Evolutionary conservation across 2,797 vertebrate species (phyloP), one percentile per base, ranked within the genome.

Genomic region (Anisognathus igniventris): DNA sequence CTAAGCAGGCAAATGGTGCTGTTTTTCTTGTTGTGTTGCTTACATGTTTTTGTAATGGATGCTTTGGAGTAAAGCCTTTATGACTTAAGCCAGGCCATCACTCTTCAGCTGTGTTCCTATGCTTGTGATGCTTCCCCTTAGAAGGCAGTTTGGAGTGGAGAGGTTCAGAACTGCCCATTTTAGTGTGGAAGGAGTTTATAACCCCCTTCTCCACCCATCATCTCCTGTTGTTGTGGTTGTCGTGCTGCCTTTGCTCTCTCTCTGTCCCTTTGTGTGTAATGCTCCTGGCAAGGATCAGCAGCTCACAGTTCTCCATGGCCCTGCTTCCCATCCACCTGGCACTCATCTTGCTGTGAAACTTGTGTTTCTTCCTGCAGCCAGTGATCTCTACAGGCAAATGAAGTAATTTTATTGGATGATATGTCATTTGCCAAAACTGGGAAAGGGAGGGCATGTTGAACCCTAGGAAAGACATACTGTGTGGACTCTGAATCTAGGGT

Each of bases 201-300:
- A 39, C 17, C 11, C 23, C 19, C 42, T 60, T 76, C 14, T 62
- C 37, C 21, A 45, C 57, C 31, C 3, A 3, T 10, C 3, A 3
- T 12, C n/a, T 58, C 20, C 23, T 7, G 12, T 54, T 7, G 12
- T 51, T 45, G 54, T 0, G 2, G 47, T 27, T 14, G 0, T 2
- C 0, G 12, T 45, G 37, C 57, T 53, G 78, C 84, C 21, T 80
- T 71, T 71, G n/a, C 77, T 44, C 17, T 39, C 31, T 79, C 30
- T 75, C 17, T 68, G 40, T 70, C 19, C 37, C 45, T 77, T 75
- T 40, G 40, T 25, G 21, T 57, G 12, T 21, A 30, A 23, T 20
- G 7, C 15, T 76, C 24, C 65, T 88, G 78, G 85, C 68, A 51
- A 74, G 75, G 68, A 80, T 54, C 24, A 48, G 25, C 10, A 54